phyloP scores from a whole-genome alignment of 2,888 invertebrate species.

The Pseudoips prasinana region DNA sequence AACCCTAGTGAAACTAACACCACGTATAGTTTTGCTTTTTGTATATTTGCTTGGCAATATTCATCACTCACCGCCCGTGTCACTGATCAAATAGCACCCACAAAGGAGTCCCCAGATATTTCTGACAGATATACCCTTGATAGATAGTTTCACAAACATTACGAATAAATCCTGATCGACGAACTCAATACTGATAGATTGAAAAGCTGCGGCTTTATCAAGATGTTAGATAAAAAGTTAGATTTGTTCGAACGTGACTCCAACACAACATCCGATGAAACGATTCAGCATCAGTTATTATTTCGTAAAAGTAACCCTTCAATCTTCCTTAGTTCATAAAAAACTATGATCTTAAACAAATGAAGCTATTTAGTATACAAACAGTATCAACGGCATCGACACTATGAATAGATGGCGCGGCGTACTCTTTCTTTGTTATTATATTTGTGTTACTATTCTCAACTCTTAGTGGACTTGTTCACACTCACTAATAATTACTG shows the following conservation, averaged over 20 bases:
- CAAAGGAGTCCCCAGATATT: slow-evolving; percentile 77
- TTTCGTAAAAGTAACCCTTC: slow-evolving; percentile 17
- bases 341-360: slow-evolving; percentile 43
- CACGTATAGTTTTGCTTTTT: slow-evolving; percentile 78
- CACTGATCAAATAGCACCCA: slow-evolving; percentile 79
- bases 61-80: slow-evolving; percentile 79
- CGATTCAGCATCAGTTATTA: slow-evolving; percentile 10
- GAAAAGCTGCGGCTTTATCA: slow-evolving; percentile 23
- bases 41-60: slow-evolving; percentile 81
- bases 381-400: slow-evolving; percentile 48
- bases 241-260: slow-evolving; percentile 18
- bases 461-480: slow-evolving; percentile 73
- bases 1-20: slow-evolving; percentile 77
- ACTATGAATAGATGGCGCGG: slow-evolving; percentile 57
- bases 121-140: slow-evolving; percentile 72
- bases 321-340: slow-evolving; percentile 30
- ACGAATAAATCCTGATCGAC: slow-evolving; percentile 52
- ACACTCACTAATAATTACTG: slow-evolving; percentile 78
- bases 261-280: slow-evolving; percentile 5
- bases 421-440: slow-evolving; percentile 71
- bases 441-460: slow-evolving; percentile 72
- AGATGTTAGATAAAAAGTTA: slow-evolving; percentile 5
- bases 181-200: slow-evolving; percentile 25
- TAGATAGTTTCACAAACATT: slow-evolving; percentile 70
- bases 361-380: slow-evolving; percentile 55